Evolutionary conservation across 2,888 invertebrate genomes (phyloP).

Genomic region (Beris chalybata): DNA sequence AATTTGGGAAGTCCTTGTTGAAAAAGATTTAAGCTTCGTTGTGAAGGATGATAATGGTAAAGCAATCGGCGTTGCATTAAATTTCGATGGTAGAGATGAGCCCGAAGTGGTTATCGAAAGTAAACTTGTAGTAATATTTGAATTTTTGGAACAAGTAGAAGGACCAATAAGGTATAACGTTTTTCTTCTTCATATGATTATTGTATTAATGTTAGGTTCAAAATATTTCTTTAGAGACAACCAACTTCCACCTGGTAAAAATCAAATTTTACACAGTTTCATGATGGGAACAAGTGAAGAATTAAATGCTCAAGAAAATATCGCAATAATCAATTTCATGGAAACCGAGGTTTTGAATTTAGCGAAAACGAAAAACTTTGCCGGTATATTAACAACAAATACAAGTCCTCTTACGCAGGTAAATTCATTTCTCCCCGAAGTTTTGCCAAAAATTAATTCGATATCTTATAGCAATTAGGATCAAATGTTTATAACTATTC

Average conservation of each 20-base stretch:
- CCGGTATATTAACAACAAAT: slow-evolving; percentile 82
- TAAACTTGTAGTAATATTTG: slow-evolving; percentile 72
- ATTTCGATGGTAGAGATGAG: slow-evolving; percentile 80
- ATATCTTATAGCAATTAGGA: slow-evolving; percentile 71
- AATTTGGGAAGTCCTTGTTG: slow-evolving; percentile 71
- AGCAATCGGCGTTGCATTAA: slow-evolving; percentile 71
- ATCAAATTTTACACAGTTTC: slow-evolving; percentile 77
- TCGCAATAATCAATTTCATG: slow-evolving; percentile 75
- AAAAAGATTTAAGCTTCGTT: slow-evolving; percentile 74
- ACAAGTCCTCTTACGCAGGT: slow-evolving; percentile 88
- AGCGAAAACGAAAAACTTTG: slow-evolving; percentile 67
- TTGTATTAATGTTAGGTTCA: neutral
- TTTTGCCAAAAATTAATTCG: slow-evolving; percentile 1
- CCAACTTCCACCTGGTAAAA: slow-evolving; percentile 65
- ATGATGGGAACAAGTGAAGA: slow-evolving; percentile 81
- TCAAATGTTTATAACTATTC: slow-evolving; percentile 77
- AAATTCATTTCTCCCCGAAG: slow-evolving; percentile 39
- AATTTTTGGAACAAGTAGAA: slow-evolving; percentile 77
- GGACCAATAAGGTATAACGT: slow-evolving; percentile 65
- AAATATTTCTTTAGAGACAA: slow-evolving; percentile 56
- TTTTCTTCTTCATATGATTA: slow-evolving; percentile 7
- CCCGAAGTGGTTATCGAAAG: slow-evolving; percentile 71
- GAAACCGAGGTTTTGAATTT: slow-evolving; percentile 73
- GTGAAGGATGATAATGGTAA: slow-evolving; percentile 61
- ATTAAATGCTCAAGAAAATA: slow-evolving; percentile 72